A percentile compares a stretch with the other conserved stretches of the same genome.
These are phyloP conservation scores for Metopia argyrocephala DNA, from an alignment of 2,888 invertebrate genomes.

Conservation along the genomic window DNA sequence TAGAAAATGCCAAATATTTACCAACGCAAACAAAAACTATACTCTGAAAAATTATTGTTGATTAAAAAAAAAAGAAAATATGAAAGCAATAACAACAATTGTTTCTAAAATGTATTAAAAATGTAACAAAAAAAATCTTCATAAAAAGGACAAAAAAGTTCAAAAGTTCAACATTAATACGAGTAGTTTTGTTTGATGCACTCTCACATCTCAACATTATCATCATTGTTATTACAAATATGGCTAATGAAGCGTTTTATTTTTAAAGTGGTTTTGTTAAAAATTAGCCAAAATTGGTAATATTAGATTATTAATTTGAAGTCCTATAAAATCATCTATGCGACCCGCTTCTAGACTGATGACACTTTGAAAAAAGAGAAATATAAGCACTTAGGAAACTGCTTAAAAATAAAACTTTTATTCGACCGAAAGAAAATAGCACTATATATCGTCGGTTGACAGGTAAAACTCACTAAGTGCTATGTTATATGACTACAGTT, in stretches of 20 bases:
- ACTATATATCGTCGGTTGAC: too few species aligned
- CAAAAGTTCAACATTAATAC: constrained; percentile 26
- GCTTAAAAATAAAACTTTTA: too few species aligned
- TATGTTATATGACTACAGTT: too few species aligned
- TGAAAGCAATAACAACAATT: not conserved
- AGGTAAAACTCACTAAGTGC: too few species aligned
- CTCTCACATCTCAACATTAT: too few species aligned
- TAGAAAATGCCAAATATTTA: not conserved
- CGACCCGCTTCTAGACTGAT: too few species aligned
- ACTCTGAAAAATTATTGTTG: not conserved
- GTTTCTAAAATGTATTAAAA: not conserved
- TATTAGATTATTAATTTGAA: too few species aligned
- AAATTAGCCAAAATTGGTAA: not conserved
- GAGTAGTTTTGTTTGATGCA: constrained; percentile 34
- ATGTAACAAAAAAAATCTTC: not conserved
- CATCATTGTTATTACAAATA: constrained; percentile 6
- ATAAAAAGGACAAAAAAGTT: not conserved
- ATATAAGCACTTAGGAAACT: too few species aligned
- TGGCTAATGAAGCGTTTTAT: not conserved
- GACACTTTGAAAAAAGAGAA: too few species aligned
- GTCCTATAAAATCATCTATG: too few species aligned
- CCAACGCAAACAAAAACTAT: not conserved
- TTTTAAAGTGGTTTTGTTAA: not conserved
- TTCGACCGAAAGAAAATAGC: too few species aligned
- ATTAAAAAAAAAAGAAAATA: not conserved